Conservation (phyloP, 2,888 invertebrate genomes). For the Antitype chi region DNA sequence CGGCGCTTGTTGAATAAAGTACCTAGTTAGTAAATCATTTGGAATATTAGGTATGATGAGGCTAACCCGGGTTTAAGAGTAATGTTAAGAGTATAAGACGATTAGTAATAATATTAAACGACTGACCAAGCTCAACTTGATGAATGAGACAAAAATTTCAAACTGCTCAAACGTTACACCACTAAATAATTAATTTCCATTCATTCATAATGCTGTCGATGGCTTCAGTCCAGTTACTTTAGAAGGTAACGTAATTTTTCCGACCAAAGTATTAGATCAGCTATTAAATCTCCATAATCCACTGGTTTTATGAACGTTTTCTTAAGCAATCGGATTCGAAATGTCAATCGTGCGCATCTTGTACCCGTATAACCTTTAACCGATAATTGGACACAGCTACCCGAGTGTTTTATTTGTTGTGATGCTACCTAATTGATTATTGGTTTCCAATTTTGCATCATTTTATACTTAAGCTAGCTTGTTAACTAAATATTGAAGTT, state of each 20-base stretch:
- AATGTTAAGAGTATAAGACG: constrained; percentile 2
- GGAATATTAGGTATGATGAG: background rate
- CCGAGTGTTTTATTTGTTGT: constrained; percentile 59
- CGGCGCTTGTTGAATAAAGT: background rate
- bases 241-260: constrained; percentile 51
- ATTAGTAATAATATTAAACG: constrained; percentile 14
- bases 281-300: constrained; percentile 56
- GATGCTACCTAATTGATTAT: constrained; percentile 61
- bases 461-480: constrained; percentile 33
- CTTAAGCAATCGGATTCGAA: constrained; percentile 70
- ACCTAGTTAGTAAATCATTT: background rate
- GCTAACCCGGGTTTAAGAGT: background rate
- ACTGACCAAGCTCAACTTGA: constrained; percentile 22
- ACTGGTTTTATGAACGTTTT: constrained; percentile 53
- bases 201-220: constrained; percentile 34
- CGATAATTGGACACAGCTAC: constrained; percentile 67
- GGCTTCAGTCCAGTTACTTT: constrained; percentile 31
- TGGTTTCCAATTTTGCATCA: constrained; percentile 51
- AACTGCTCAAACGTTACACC: constrained; percentile 17
- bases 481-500: constrained; percentile 38
- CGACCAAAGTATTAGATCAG: constrained; percentile 29
- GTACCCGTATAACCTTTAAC: constrained; percentile 67
- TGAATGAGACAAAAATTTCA: constrained; percentile 32
- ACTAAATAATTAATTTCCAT: constrained; percentile 33
- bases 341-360: constrained; percentile 73